These are phyloP conservation scores for Garra rufa DNA, from an alignment of 2,113 vertebrate genomes.

Conservation along the genomic window DNA sequence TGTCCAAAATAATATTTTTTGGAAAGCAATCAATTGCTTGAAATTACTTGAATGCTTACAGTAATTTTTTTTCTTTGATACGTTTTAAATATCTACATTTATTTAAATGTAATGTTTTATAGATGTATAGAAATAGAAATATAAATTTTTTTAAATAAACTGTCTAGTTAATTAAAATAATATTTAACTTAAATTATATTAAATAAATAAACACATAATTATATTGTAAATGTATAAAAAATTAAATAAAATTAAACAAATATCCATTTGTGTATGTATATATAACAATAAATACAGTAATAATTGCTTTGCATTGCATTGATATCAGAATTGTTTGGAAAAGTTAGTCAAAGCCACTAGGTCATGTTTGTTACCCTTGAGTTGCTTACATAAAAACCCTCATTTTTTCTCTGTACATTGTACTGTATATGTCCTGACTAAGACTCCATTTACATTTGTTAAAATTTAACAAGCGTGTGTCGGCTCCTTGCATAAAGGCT, in stretches of 20 bases:
- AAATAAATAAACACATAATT: too few relatives aligned
- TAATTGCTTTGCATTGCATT: background rate
- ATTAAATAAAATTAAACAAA: background rate
- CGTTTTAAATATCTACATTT: background rate
- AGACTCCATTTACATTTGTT: background rate
- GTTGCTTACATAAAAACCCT: background rate
- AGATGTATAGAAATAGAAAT: background rate
- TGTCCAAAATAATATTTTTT: too few relatives aligned
- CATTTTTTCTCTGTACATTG: background rate
- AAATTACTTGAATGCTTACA: too few relatives aligned
- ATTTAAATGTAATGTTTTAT: background rate
- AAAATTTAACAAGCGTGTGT: background rate
- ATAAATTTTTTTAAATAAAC: background rate
- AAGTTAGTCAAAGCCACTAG: background rate
- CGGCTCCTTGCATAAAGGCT: slow-evolving; percentile 12
- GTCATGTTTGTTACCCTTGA: background rate
- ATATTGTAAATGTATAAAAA: background rate
- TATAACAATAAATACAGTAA: background rate
- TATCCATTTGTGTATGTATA: background rate
- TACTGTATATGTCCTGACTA: background rate
- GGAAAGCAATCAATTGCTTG: too few relatives aligned
- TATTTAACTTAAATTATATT: too few relatives aligned
- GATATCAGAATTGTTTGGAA: background rate
- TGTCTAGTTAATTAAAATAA: too few relatives aligned
- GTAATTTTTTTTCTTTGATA: too few relatives aligned